Percentiles rank a stretch among this genome's conserved stretches.
Conservation (phyloP, 1,140 invertebrate genomes). For the Aphis gossypii region DNA sequence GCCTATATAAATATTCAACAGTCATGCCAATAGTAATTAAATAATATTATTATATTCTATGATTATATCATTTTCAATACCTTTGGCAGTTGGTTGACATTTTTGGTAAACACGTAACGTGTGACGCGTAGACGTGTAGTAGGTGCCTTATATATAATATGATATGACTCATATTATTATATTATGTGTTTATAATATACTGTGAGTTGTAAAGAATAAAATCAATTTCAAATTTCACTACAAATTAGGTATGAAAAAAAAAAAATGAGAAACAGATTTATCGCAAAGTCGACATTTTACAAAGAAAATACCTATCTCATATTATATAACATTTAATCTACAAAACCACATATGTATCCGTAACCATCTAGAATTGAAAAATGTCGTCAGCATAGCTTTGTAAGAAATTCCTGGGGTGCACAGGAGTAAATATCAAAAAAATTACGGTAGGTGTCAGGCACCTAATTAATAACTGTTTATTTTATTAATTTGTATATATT, state of each 20-base stretch:
- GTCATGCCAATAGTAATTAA: not conserved
- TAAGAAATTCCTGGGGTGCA: too few relatives aligned
- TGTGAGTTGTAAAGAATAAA: not conserved
- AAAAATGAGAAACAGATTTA: not conserved
- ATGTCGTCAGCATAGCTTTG: too few relatives aligned
- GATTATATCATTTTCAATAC: not conserved
- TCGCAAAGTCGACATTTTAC: not conserved
- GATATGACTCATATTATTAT: not conserved
- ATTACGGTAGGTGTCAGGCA: too few relatives aligned
- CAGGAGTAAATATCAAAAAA: too few relatives aligned
- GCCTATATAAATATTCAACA: not conserved
- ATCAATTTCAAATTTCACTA: not conserved
- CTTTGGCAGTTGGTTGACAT: not conserved
- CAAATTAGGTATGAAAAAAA: not conserved
- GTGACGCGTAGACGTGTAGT: not conserved
- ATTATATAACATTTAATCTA: not conserved
- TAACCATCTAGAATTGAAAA: too few relatives aligned
- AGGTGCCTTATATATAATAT: not conserved
- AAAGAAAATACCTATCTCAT: not conserved
- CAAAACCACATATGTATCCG: not conserved
- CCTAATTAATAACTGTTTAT: too few relatives aligned
- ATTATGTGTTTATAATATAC: not conserved
- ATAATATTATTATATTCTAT: not conserved
- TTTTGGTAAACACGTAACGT: not conserved
- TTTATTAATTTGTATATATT: too few relatives aligned